Percentiles rank a stretch among this genome's conserved stretches.
These are phyloP conservation scores for Vulpes vulpes DNA, from an alignment of 2,113 vertebrate genomes.

Conservation along the genomic window DNA sequence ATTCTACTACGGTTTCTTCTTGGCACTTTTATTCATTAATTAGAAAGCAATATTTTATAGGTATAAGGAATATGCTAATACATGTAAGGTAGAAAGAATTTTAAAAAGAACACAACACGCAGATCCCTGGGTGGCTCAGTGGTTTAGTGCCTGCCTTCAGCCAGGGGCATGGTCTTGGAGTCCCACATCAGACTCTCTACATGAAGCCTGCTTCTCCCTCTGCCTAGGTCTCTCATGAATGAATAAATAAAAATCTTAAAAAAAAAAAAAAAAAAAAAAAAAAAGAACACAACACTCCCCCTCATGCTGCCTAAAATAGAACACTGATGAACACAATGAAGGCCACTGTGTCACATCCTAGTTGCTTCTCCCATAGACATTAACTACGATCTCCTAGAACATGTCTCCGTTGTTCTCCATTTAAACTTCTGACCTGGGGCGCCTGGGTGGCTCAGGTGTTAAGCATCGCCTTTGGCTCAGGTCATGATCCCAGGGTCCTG, in stretches of 20 bases:
- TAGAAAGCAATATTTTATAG: not conserved
- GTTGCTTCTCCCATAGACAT: not conserved
- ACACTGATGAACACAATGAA: not conserved
- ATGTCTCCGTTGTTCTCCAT: not conserved
- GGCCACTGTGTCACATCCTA: not conserved
- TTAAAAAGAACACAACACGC: not conserved
- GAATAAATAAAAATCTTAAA: too few relatives aligned
- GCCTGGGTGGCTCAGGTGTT: too few relatives aligned
- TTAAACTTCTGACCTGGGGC: not conserved
- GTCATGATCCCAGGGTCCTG: too few relatives aligned
- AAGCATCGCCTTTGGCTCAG: too few relatives aligned
- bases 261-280: too few relatives aligned
- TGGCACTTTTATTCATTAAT: constrained; percentile 36
- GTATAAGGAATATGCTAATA: not conserved
- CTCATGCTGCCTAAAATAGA: not conserved
- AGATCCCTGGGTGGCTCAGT: too few relatives aligned
- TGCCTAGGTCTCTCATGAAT: too few relatives aligned
- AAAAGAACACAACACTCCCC: not conserved
- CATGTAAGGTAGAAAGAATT: not conserved
- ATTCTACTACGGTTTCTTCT: not conserved
- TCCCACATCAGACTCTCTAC: too few relatives aligned
- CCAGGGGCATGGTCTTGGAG: too few relatives aligned
- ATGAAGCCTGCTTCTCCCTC: too few relatives aligned
- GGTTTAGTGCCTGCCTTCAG: too few relatives aligned
- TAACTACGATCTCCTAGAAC: not conserved